phyloP scores from a whole-genome alignment of 2,797 vertebrate genomes.

The Megaceryle alcyon region DNA sequence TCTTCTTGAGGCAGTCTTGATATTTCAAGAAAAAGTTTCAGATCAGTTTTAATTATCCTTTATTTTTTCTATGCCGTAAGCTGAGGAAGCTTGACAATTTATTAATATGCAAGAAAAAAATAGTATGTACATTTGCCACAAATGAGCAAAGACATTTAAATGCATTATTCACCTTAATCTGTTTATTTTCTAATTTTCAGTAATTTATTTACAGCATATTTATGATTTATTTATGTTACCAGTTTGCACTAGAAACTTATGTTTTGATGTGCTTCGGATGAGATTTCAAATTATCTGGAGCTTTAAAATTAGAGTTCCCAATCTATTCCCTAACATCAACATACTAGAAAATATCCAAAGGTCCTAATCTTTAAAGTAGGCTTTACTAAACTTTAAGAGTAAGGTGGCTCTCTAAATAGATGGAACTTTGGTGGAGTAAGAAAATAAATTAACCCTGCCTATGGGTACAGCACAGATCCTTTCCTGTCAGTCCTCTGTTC shows the following conservation, averaged over 20 bases:
- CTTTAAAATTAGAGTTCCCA: neutral
- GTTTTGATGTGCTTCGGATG: neutral
- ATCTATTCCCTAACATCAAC: neutral
- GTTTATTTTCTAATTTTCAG: neutral
- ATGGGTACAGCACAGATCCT: neutral
- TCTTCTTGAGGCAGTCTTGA: neutral
- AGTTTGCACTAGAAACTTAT: neutral
- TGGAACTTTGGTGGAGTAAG: neutral
- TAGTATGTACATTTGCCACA: neutral
- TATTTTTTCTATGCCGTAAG: neutral
- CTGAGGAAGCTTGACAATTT: neutral
- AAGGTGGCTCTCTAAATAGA: neutral
- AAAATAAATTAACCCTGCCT: neutral
- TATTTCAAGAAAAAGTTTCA: neutral
- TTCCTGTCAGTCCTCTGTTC: neutral
- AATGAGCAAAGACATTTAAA: neutral
- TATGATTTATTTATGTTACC: neutral
- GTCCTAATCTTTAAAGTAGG: neutral
- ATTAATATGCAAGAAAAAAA: neutral
- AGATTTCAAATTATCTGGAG: neutral
- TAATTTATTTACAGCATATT: neutral
- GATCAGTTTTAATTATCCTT: neutral
- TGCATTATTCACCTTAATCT: neutral
- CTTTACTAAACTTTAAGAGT: neutral
- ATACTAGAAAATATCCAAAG: neutral